Evolutionary conservation across 2,888 invertebrate genomes (phyloP).

Genomic region (Aproaerema taeniolella): DNA sequence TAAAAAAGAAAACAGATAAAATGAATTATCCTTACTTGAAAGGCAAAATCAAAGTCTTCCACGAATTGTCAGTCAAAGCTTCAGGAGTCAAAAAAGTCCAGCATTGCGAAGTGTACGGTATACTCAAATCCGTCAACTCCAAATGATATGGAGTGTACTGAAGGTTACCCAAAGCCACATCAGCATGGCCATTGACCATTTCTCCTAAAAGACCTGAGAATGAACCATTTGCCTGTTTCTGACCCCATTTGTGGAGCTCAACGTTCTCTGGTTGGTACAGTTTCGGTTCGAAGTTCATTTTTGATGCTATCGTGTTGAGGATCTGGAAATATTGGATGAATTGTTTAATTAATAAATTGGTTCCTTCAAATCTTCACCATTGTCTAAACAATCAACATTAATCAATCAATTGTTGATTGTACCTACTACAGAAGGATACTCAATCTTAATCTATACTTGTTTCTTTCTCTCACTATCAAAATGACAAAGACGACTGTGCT

Average conservation of each 20-base stretch:
- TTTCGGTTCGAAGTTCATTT: slow-evolving; percentile 83
- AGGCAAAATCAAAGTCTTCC: slow-evolving; percentile 89
- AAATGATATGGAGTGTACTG: slow-evolving; percentile 84
- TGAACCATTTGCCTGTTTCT: slow-evolving; percentile 78
- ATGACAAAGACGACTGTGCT: no score
- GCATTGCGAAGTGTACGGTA: slow-evolving; percentile 89
- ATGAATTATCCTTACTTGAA: slow-evolving; percentile 83
- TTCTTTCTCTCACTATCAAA: no score
- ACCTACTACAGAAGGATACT: no score
- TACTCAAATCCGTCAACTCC: slow-evolving; percentile 83
- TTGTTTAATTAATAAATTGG: no score
- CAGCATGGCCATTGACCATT: slow-evolving; percentile 81
- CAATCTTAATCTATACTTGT: not conserved
- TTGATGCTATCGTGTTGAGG: slow-evolving; percentile 79
- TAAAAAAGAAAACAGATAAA: no score
- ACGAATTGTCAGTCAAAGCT: slow-evolving; percentile 87
- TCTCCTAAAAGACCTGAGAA: slow-evolving; percentile 86
- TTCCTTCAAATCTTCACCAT: no score
- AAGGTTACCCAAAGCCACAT: slow-evolving; percentile 86
- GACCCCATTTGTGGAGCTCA: slow-evolving; percentile 82
- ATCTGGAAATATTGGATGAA: no score
- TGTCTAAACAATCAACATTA: no score
- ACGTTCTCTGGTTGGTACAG: slow-evolving; percentile 82
- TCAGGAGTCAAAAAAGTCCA: slow-evolving; percentile 91
- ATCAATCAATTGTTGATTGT: no score